Evolutionary conservation across 2,797 vertebrate species (phyloP).

Genomic region (Clarias pachynema): DNA sequence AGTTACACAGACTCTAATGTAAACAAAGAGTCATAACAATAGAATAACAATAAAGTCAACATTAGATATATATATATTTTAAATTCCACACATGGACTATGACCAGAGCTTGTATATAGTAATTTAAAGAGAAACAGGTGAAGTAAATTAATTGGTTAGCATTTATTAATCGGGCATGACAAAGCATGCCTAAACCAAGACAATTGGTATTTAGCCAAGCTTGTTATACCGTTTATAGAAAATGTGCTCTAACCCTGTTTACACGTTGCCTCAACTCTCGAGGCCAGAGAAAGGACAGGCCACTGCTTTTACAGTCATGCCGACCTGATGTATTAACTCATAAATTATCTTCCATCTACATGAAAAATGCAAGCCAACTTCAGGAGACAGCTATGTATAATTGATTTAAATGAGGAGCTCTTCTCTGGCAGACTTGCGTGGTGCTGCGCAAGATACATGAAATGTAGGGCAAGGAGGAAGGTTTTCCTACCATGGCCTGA

Average conservation of each 20-base stretch:
- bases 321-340: constrained; percentile 80
- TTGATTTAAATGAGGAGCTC: constrained; percentile 82
- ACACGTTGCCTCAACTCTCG: constrained; percentile 49
- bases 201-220: background rate
- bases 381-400: constrained; percentile 80
- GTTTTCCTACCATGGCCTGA: constrained; percentile 66
- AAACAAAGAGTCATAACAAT: background rate
- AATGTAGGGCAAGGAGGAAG: constrained; percentile 55
- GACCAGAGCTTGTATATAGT: background rate
- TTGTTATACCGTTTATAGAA: background rate
- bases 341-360: constrained; percentile 74
- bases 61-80: background rate
- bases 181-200: background rate
- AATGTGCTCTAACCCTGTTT: constrained; percentile 26
- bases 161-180: background rate
- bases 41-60: background rate
- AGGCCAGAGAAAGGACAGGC: constrained; percentile 69
- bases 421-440: constrained; percentile 66
- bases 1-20: background rate
- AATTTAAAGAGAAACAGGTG: background rate
- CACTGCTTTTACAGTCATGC: constrained; percentile 76
- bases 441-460: constrained; percentile 45
- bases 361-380: constrained; percentile 78
- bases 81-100: background rate
- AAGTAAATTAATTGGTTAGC: background rate